A percentile compares a stretch with the other conserved stretches of the same genome.
phyloP scores from a whole-genome alignment of 2,888 invertebrate genomes.

The Parnassius apollo region DNA sequence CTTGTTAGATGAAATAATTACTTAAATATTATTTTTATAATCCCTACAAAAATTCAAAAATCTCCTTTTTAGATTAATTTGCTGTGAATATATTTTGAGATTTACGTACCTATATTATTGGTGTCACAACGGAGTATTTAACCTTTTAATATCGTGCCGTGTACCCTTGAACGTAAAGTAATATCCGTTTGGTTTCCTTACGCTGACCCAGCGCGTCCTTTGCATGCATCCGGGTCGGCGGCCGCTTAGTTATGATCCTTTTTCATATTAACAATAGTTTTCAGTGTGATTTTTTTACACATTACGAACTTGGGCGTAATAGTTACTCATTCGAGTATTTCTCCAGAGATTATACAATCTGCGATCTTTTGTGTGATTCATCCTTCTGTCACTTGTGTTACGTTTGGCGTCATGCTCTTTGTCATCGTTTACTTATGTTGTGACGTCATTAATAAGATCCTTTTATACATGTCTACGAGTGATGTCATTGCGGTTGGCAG shows the following conservation, averaged over 20 bases:
- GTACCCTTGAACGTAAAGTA: conserved; percentile 24
- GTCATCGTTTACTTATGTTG: conserved; percentile 57
- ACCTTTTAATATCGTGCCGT: conserved; percentile 11
- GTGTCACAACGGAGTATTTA: conserved; percentile 5
- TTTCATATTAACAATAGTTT: conserved; percentile 2
- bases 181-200: conserved; percentile 25
- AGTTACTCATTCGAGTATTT: conserved; percentile 4
- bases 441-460: conserved; percentile 50
- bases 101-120: conserved; percentile 1
- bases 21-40: background rate
- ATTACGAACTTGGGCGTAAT: background rate
- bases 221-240: conserved; percentile 26
- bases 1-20: conserved; percentile 12
- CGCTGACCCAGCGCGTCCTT: conserved; percentile 17
- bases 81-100: conserved; percentile 1
- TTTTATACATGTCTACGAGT: conserved; percentile 41
- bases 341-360: conserved; percentile 29
- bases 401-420: conserved; percentile 35
- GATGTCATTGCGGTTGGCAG: conserved; percentile 58
- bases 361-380: conserved; percentile 36
- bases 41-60: no score
- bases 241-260: conserved; percentile 15
- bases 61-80: background rate
- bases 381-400: conserved; percentile 25
- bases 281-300: conserved; percentile 3